Base-by-base conservation (phyloP, 2,113 vertebrate genomes). In the Serilophus lunatus region DNA sequence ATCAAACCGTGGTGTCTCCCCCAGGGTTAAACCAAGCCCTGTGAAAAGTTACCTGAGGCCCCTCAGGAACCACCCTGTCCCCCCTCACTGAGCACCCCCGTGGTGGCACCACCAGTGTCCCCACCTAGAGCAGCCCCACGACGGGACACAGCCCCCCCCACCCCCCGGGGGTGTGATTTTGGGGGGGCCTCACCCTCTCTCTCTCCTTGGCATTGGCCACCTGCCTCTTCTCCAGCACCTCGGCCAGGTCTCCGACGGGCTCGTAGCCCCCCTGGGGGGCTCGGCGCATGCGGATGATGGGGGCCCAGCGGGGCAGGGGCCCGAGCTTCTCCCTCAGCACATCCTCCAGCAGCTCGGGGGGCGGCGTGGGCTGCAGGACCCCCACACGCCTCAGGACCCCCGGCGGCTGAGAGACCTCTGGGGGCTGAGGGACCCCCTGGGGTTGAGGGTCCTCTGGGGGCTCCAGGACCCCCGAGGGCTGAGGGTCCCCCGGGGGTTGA, bases 151-250 rank as follows among this genome's bases (percentile, higher is more conserved):
- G 1, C 38, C 16, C 19, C 6, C 29, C 11, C 23, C 25, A 22
- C 8, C 26, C 4, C 1, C 50, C 50, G 20, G 14, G 3, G 16
- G 8, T 3, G 20, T 0, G 4, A 1, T 12, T 0, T 12, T 1
- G 9, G 38, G 42, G 50, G 29, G 12, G 13, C 4, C 88, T 95
- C 88, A 93, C 94, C 88, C 94, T 59, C 54, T 93, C n/a, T 0
- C 91, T 49, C 33, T 95, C 94, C 92, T 93, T 93, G 92, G 94
- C 92, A 3, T 95, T 93, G 80, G 94, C 94, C 2, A 1, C 76
- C 33, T 50, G 94, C 22, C 94, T 38, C 19, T 88, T 9, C 80
- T 93, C 54, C 91, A 95, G 54, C 60, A 15, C 9, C 12, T 72
- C 54, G 0, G 7, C 35, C 11, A 3, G n/a, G n/a, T 59, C 44